Base-by-base conservation (phyloP, 2,113 vertebrate species). In the Mustela nigripes region DNA sequence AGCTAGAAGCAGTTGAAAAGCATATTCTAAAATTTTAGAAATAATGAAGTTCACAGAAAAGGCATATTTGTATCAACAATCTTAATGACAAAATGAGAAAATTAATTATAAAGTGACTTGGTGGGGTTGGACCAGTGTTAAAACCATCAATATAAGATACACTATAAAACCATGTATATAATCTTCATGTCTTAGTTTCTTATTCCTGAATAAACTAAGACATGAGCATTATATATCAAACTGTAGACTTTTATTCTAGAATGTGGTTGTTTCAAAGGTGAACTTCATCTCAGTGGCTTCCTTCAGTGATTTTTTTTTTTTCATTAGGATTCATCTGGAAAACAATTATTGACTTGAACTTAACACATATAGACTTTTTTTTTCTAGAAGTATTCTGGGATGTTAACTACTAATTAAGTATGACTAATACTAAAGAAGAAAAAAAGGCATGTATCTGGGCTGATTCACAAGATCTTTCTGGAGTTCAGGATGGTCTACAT, bases 1-100 rank as follows among this genome's bases (percentile, higher is more conserved):
- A 96, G 50, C n/a, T 92, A 76, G 26, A 96, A 88, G 87, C 11
- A 67, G 53, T 48, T 74, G 8, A 93, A 91, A 94, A 82, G 11
- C 39, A 74, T 56, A 8, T 86, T 89, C 65, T 65, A 39, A 56
- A 81, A 96, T 89, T 96, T 90, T 91, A 79, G 67, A 91, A 95
- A 82, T 93, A 97, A 80, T 69, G 24, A 91, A 94, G 5, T 78
- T 63, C 63, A 82, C 86, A 0, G 15, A 42, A 83, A 95, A 94
- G 69, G 63, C 71, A 19, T 42, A 62, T 56, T 93, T 87, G 78
- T 96, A 95, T 89, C 53, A 92, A 79, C 45, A 96, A 85, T 7
- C 15, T 91, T 93, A 65, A 62, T 81, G n/a, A n/a, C 73, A 62
- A 86, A 92, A 56, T 86, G 86, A 93, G 56, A 78, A 89, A 93